Percentiles rank a stretch among this genome's conserved stretches.
phyloP scores from a whole-genome alignment of 2,113 vertebrate species.

The Proterorhinus semilunaris region DNA sequence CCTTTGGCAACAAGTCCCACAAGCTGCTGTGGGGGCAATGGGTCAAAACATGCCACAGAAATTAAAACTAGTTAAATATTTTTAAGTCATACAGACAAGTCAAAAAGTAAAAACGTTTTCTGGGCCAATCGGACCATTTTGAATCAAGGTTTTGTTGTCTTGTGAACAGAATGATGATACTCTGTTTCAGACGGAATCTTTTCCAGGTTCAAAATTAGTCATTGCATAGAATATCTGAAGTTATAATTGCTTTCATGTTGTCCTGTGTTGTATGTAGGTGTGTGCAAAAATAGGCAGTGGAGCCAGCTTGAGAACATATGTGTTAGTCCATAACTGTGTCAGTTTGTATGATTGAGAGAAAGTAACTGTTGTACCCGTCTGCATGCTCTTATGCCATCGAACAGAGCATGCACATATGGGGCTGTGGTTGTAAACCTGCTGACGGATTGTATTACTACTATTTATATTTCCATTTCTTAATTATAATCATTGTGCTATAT shows the following conservation, averaged over 20 bases:
- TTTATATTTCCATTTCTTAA: constrained; percentile 76
- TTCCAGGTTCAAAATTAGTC: constrained; percentile 88
- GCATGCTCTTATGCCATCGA: constrained; percentile 61
- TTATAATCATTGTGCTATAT: constrained; percentile 90
- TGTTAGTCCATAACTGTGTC: constrained; percentile 20
- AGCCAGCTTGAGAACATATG: constrained; percentile 60
- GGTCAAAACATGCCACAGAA: constrained; percentile 94
- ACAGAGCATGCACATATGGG: constrained; percentile 57
- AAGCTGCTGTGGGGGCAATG: constrained; percentile 52
- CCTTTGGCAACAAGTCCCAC: constrained; percentile 91
- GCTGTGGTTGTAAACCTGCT: constrained; percentile 68
- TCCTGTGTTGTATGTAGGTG: constrained; percentile 35
- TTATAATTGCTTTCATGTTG: constrained; percentile 81
- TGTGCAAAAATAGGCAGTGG: constrained; percentile 57
- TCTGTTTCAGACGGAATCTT: constrained; percentile 78
- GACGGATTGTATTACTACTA: constrained; percentile 61
- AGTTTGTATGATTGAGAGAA: constrained; percentile 13
- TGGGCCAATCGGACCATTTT: constrained; percentile 71
- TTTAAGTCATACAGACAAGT: constrained; percentile 83
- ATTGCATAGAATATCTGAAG: constrained; percentile 98
- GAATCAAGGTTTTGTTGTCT: constrained; percentile 80
- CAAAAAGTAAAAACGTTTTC: constrained; percentile 83
- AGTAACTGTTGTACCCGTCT: constrained; percentile 47
- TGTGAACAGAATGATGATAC: constrained; percentile 79
- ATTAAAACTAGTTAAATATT: constrained; percentile 74